A percentile compares a stretch with the other conserved stretches of the same genome.
These are phyloP conservation scores for Vimba vimba DNA, from an alignment of 2,113 vertebrate genomes.

Conservation along the genomic window DNA sequence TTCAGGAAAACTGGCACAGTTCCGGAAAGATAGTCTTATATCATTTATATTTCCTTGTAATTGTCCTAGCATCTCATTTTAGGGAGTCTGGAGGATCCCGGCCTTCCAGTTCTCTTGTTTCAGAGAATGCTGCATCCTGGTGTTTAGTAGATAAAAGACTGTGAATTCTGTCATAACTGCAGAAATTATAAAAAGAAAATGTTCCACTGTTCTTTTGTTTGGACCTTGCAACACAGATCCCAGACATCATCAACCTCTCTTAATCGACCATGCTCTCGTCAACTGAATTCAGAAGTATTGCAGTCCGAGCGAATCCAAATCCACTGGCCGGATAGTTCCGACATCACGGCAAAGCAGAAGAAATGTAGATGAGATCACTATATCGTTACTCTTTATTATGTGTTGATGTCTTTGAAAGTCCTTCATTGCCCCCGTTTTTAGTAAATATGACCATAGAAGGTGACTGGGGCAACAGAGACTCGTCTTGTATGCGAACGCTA, in stretches of 20 bases:
- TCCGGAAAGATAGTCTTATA: constrained; percentile 23
- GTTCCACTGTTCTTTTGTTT: neutral
- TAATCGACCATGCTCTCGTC: neutral
- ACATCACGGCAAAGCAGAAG: neutral
- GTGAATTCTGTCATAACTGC: neutral
- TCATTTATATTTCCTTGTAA: neutral
- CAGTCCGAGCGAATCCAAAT: neutral
- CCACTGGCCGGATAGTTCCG: neutral
- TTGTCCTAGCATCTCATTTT: neutral
- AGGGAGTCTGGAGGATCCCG: neutral
- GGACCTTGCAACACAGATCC: neutral
- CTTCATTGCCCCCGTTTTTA: neutral
- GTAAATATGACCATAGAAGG: constrained; percentile 66
- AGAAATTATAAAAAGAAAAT: neutral
- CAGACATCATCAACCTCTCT: neutral
- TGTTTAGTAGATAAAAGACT: neutral
- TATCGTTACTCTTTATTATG: constrained; percentile 42
- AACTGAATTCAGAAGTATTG: neutral
- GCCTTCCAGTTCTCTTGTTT: neutral
- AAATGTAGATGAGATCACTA: neutral
- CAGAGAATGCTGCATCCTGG: neutral
- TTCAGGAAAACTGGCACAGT: constrained; percentile 41
- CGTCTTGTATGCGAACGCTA: neutral
- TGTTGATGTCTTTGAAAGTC: constrained; percentile 28
- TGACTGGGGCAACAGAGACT: constrained; percentile 30